Evolutionary conservation across 2,113 vertebrate genomes (phyloP).

Genomic region (Glaucidium brasilianum): DNA sequence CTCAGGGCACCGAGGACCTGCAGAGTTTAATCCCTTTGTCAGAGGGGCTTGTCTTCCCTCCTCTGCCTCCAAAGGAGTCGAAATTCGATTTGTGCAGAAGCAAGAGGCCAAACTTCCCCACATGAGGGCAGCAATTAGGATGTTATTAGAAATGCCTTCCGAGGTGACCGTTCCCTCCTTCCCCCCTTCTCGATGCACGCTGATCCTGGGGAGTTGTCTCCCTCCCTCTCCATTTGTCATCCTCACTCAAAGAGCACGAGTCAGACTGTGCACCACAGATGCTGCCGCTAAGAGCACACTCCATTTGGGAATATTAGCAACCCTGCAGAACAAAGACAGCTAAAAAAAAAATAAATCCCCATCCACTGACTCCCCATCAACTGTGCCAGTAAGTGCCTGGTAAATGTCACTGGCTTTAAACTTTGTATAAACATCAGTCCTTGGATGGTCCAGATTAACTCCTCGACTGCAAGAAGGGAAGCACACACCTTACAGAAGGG

Average conservation of each 20-base stretch:
- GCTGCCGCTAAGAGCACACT: slow-evolving; percentile 4
- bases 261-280: slow-evolving; percentile 2
- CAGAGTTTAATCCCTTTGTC: accelerated
- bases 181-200: neutral
- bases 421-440: neutral
- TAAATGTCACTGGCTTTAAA: neutral
- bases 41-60: neutral
- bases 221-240: slow-evolving; percentile 31
- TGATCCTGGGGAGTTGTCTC: neutral
- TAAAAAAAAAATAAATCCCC: neutral
- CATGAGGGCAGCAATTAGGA: neutral
- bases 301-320: neutral
- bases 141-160: neutral
- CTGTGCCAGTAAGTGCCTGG: neutral
- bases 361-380: neutral
- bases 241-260: slow-evolving; percentile 21
- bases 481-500: accelerated
- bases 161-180: neutral
- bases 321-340: slow-evolving; percentile 8
- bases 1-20: accelerated
- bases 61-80: neutral
- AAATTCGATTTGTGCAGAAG: neutral
- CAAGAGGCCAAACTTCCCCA: neutral
- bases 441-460: neutral
- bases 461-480: accelerated